Conservation (phyloP, 2,113 vertebrate genomes). For the Melierax canorus region DNA sequence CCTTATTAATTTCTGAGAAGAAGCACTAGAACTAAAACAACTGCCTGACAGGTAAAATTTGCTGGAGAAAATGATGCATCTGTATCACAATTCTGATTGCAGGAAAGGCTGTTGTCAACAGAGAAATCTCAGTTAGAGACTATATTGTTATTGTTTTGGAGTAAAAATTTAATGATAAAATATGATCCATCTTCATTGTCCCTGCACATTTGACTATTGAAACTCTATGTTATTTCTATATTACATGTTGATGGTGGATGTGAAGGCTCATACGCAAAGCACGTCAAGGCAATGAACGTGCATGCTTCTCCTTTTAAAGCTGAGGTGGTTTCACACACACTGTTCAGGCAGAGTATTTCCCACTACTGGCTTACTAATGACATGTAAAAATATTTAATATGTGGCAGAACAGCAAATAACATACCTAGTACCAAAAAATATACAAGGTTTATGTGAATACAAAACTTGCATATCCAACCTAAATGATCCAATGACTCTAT, state of each 20-base stretch:
- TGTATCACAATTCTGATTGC: not conserved
- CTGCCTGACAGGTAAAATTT: conserved; percentile 18
- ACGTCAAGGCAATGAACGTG: fast-evolving
- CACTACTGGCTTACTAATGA: not conserved
- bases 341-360: not conserved
- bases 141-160: not conserved
- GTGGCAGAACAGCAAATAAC: not conserved
- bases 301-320: not conserved
- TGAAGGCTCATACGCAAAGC: not conserved
- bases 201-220: not conserved
- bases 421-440: not conserved
- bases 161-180: not conserved
- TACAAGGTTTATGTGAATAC: not conserved
- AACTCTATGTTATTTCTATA: not conserved
- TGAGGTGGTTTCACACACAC: not conserved
- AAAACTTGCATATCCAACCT: not conserved
- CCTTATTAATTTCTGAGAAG: conserved; percentile 17
- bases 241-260: not conserved
- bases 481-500: not conserved
- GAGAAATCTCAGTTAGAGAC: not conserved
- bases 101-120: not conserved
- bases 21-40: not conserved
- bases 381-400: not conserved
- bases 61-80: not conserved
- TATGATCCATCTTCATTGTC: not conserved